Evolutionary conservation across 1,140 invertebrate species (phyloP).

Genomic region (Drosophila equinoxialis): DNA sequence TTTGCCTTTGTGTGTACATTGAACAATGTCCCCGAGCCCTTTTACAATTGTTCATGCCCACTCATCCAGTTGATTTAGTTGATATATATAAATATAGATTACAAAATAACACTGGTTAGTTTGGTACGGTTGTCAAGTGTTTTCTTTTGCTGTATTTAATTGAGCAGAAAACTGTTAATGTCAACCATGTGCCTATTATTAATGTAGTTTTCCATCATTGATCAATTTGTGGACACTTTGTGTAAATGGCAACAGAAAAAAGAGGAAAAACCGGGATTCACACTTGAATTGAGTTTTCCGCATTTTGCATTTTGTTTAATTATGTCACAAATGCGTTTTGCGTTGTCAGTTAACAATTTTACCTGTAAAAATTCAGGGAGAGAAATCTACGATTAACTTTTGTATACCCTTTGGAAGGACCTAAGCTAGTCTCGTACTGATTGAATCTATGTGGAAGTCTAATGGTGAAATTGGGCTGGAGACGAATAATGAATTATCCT

Average conservation of each 20-base stretch:
- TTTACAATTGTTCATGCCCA: slow-evolving; percentile 20
- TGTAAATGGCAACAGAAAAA: not conserved
- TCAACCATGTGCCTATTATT: slow-evolving; percentile 6
- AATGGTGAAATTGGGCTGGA: too few species aligned
- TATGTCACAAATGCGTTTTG: slow-evolving; percentile 16
- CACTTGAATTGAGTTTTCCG: slow-evolving; percentile 26
- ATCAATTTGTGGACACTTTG: not conserved
- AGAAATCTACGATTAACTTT: too few species aligned
- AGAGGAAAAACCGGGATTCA: slow-evolving; percentile 20
- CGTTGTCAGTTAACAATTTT: not conserved
- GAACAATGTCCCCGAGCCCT: not conserved
- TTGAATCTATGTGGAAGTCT: too few species aligned
- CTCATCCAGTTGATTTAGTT: not conserved
- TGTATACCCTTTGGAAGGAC: too few species aligned
- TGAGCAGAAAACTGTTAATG: slow-evolving; percentile 22
- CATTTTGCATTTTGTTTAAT: slow-evolving; percentile 7
- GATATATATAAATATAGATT: slow-evolving; percentile 1
- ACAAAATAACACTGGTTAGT: not conserved
- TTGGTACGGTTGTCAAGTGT: not conserved
- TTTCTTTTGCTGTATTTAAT: not conserved
- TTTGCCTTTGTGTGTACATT: not conserved
- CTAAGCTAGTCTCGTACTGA: too few species aligned
- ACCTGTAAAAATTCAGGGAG: not conserved
- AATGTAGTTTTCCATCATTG: slow-evolving; percentile 4
- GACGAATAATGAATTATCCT: too few species aligned